A percentile compares a stretch with the other conserved stretches of the same genome.
Conservation (phyloP, 35 echinoderm and acorn worm species). For the Nesometra sesokonis region DNA sequence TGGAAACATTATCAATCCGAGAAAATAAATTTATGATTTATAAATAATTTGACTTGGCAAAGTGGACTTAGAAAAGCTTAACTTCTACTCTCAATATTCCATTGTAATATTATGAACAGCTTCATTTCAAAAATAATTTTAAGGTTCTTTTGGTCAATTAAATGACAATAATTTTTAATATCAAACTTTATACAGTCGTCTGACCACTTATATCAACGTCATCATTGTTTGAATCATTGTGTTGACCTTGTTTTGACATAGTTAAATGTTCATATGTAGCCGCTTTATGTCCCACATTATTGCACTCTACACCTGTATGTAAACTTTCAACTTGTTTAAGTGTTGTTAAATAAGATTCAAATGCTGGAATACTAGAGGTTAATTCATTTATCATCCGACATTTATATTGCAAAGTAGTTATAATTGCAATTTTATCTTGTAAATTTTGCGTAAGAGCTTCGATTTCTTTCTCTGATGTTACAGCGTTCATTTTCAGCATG, state of each 20-base stretch:
- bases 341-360: background rate
- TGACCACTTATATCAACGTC: background rate
- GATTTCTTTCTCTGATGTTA: slow-evolving; percentile 23
- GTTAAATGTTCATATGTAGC: background rate
- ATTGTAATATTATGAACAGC: too few relatives aligned
- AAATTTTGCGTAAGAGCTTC: background rate
- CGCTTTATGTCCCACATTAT: background rate
- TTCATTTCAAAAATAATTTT: too few relatives aligned
- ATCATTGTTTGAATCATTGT: background rate
- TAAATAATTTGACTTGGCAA: too few relatives aligned
- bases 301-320: background rate
- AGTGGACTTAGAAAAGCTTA: too few relatives aligned
- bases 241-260: background rate
- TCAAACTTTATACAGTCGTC: background rate
- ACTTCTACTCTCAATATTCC: too few relatives aligned
- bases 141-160: too few relatives aligned
- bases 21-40: too few relatives aligned
- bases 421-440: background rate
- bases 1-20: too few relatives aligned
- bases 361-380: background rate
- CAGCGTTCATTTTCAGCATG: slow-evolving; percentile 26
- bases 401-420: background rate
- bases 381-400: background rate
- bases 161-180: too few relatives aligned
- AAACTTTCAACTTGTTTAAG: slow-evolving; percentile 2